Base-by-base conservation (phyloP, 2,888 invertebrate genomes). In the Auanema sp. region DNA sequence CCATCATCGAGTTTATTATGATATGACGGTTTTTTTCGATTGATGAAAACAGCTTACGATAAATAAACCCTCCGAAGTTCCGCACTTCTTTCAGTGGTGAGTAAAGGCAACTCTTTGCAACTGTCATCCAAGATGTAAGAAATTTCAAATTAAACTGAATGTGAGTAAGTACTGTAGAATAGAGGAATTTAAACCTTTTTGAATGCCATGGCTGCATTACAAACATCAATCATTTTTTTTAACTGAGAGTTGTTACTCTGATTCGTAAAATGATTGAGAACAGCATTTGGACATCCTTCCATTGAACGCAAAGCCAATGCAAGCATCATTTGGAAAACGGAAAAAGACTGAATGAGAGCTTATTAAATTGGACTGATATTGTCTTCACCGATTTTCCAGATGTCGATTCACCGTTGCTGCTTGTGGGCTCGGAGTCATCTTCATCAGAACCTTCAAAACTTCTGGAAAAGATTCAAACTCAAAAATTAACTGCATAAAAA, bases 281-380 rank as follows among this genome's bases (percentile, higher is more conserved):
- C 16, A 4, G 41, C 2, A 11, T n/a, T 24, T 14, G 62, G 62
- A 40, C 62, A 57, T n/a, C 49, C 41, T 0, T 62, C 62, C 1
- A 23, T 23, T 0, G 62, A 62, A 6, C 56, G 2, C 5, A 62
- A 33, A 6, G 62, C 49, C 43, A 62, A 25, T 16, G 18, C 18
- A 4, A 62, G 49, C 14, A 62, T 14, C n/a, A 50, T 41, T 14
- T 62, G 56, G 43, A 62, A 62, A 24, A 57, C 49, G 14, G 40
- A 56, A n/a, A 62, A 57, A n/a, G 42, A 25, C 43, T 49, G 21
- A 50, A 12, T 25, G 12, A 4, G 24, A 47, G 12, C 18, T 41
- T 52, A 23, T 14, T 33, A n/a, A 1, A 23, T 40, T 49, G 51
- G 6, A 24, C 8, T 47, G n/a, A 16, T 16, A 47, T 2, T 50